Base-by-base conservation (phyloP, 2,113 vertebrate species). In the Sporophila hypoxantha region DNA sequence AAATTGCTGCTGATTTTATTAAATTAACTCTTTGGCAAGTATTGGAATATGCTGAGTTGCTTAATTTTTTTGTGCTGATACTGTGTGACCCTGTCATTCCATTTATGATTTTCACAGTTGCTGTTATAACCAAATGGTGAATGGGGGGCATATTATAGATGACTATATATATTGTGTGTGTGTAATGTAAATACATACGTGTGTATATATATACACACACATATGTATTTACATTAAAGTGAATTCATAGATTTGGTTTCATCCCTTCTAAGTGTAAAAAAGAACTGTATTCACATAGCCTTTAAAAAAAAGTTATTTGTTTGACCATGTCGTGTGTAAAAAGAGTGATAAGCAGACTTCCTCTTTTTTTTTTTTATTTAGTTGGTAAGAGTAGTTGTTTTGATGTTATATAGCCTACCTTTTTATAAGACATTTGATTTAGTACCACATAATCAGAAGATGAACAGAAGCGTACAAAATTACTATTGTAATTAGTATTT, bases 1-100 rank as follows among this genome's bases (percentile, higher is more conserved):
- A 89, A 95, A 93, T 88, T 82, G 79, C 92, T 83, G 70, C 30
- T 94, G 76, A 91, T 94, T 92, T 93, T 90, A 71, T 94, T 80
- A 86, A 92, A 91, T 80, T 87, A 85, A 70, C 11, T 75, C 76
- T 80, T 92, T 94, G 93, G 81, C 91, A 92, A 42, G 34, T n/a
- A 25, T 21, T 57, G 23, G 64, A 81, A 75, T 80, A 87, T 62
- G 26, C 61, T 36, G 65, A 92, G 46, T 68, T 83, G 74, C 41
- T 77, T 89, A 30, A n/a, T 68, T 80, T 90, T 83, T 90, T 89
- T 64, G 11, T 76, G 19, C 46, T 55, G 41, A 44, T 69, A 22
- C 10, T 76, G 7, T 49, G 27, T 69, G n/a, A 27, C 14, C 27
- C 25, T 73, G 16, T 52, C 30, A 37, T 77, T 78, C n/a, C 0